Conservation (phyloP, 2,888 invertebrate genomes). For the Sphaeridia pumilis region DNA sequence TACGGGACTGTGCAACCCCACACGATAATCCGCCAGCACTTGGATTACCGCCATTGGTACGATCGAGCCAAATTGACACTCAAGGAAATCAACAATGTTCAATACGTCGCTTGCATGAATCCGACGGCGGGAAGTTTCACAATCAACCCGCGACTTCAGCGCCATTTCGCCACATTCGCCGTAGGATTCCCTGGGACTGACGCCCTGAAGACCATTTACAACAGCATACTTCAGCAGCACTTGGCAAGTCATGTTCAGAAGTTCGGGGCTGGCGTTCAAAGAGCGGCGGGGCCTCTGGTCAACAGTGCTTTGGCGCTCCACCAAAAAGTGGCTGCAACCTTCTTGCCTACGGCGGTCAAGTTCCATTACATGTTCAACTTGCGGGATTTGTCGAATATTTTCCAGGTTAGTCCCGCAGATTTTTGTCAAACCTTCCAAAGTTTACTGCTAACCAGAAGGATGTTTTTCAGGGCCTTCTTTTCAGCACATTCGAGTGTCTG, state of each 20-base stretch:
- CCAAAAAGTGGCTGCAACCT: constrained; percentile 71
- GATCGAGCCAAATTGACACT: constrained; percentile 75
- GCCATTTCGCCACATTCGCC: constrained; percentile 80
- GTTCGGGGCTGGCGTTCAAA: constrained; percentile 57
- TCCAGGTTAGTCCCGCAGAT: constrained; percentile 77
- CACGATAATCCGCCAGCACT: constrained; percentile 84
- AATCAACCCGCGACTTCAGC: constrained; percentile 83
- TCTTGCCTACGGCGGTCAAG: constrained; percentile 89
- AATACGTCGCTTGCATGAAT: constrained; percentile 96
- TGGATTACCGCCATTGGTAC: constrained; percentile 96
- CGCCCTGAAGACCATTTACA: constrained; percentile 75
- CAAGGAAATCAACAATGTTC: constrained; percentile 93
- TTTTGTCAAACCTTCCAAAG: neutral
- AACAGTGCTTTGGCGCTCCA: constrained; percentile 73
- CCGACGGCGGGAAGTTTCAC: constrained; percentile 96
- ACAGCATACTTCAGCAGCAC: constrained; percentile 76
- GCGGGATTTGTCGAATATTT: constrained; percentile 85
- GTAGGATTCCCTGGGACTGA: constrained; percentile 77
- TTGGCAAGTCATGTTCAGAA: constrained; percentile 68
- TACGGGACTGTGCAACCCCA: constrained; percentile 96
- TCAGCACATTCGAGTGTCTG: constrained; percentile 77
- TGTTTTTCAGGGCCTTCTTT: constrained; percentile 64
- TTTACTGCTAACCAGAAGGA: neutral
- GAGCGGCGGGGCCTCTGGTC: constrained; percentile 61
- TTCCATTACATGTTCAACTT: constrained; percentile 95